A percentile compares a stretch with the other conserved stretches of the same genome.
These are phyloP conservation scores for Pangasianodon gigas DNA, from an alignment of 2,113 vertebrate species.

Conservation along the genomic window DNA sequence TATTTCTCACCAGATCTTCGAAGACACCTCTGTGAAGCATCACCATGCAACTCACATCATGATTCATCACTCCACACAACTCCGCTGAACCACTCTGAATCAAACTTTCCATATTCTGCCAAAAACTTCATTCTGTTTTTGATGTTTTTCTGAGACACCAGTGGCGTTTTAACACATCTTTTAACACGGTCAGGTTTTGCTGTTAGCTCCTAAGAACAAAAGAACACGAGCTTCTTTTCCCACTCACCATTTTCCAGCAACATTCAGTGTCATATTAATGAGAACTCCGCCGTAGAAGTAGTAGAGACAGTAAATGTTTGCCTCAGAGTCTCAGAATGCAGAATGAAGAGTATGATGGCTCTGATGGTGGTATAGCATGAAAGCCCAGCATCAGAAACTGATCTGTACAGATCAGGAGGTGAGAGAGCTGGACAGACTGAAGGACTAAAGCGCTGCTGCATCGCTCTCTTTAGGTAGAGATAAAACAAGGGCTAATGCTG, in stretches of 20 bases:
- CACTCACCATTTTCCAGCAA: neutral
- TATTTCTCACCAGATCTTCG: too few species aligned
- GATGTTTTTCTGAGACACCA: too few species aligned
- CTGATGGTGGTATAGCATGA: neutral
- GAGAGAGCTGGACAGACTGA: neutral
- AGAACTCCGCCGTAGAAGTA: neutral
- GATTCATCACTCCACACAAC: too few species aligned
- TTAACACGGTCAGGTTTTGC: too few species aligned
- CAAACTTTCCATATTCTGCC: too few species aligned
- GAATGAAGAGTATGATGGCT: neutral
- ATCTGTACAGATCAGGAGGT: neutral
- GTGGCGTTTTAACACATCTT: too few species aligned
- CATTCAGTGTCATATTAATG: neutral
- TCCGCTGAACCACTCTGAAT: too few species aligned
- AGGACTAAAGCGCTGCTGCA: neutral
- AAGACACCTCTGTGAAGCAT: too few species aligned
- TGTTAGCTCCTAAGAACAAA: too few species aligned
- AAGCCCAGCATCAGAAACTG: neutral
- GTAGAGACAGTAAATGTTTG: neutral
- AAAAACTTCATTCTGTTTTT: too few species aligned
- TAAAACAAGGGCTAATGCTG: neutral
- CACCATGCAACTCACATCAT: too few species aligned
- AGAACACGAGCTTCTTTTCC: neutral
- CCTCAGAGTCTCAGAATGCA: neutral
- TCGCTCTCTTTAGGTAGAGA: neutral